Evolutionary conservation across 2,888 invertebrate genomes (phyloP).

Genomic region (Drosophila quinaria): DNA sequence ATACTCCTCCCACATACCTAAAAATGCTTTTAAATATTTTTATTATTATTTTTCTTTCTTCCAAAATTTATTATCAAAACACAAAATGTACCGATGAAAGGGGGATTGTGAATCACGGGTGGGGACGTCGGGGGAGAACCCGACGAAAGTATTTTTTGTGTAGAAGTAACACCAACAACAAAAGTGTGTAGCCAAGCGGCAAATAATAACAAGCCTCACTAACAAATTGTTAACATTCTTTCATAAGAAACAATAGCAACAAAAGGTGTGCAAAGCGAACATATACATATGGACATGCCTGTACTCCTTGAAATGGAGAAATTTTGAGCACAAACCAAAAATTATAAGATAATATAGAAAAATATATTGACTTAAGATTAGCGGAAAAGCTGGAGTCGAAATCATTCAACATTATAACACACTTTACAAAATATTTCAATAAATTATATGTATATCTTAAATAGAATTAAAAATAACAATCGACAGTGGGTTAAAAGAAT

Average conservation of each 20-base stretch:
- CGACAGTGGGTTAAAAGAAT: too few species aligned
- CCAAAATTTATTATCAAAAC: constrained; percentile 35
- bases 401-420: not conserved
- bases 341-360: not conserved
- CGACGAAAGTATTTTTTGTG: constrained; percentile 31
- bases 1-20: constrained; percentile 25
- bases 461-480: too few species aligned
- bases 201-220: constrained; percentile 33
- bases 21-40: constrained; percentile 32
- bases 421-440: not conserved
- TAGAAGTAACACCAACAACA: constrained; percentile 6
- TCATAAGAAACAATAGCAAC: constrained; percentile 8
- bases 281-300: constrained; percentile 10
- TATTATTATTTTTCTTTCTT: constrained; percentile 30
- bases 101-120: not conserved
- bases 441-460: too few species aligned
- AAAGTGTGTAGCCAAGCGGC: constrained; percentile 37
- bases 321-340: not conserved
- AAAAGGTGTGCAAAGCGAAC: constrained; percentile 21
- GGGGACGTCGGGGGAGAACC: not conserved
- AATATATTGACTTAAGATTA: not conserved
- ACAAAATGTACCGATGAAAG: constrained; percentile 18
- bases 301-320: constrained; percentile 9
- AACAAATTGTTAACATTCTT: constrained; percentile 41
- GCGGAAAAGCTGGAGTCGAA: not conserved